Evolutionary conservation across 2,888 invertebrate genomes (phyloP).

Genomic region (Candidula unifasciata): DNA sequence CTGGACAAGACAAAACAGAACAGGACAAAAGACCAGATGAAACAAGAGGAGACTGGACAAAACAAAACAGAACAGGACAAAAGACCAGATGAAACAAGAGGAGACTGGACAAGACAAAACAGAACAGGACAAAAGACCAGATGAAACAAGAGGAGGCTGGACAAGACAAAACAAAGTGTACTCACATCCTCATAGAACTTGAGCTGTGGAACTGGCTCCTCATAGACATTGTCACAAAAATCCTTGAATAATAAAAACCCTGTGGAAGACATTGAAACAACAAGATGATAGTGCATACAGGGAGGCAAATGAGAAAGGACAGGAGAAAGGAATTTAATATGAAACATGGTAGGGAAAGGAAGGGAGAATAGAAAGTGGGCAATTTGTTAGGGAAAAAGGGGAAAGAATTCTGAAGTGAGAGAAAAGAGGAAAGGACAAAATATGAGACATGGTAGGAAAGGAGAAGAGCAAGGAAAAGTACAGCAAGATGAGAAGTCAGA

Average conservation of each 20-base stretch:
- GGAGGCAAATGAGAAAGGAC: background rate
- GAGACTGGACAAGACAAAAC: background rate
- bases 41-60: background rate
- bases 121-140: background rate
- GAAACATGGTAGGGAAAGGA: background rate
- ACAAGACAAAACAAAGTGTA: conserved; percentile 6
- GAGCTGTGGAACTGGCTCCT: conserved; percentile 97
- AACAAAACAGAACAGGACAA: background rate
- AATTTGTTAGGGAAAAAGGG: background rate
- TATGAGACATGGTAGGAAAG: too few relatives aligned
- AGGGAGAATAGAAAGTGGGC: background rate
- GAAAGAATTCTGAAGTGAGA: background rate
- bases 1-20: background rate
- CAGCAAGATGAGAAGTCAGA: too few relatives aligned
- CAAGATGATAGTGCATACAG: background rate
- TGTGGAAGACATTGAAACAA: conserved; percentile 77
- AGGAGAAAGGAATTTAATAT: background rate
- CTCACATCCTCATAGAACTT: conserved; percentile 99
- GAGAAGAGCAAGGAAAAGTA: too few relatives aligned
- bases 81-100: too few relatives aligned
- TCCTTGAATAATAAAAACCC: conserved; percentile 99
- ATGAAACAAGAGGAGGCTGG: too few relatives aligned
- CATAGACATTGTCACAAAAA: conserved; percentile 97
- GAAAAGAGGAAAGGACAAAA: background rate
- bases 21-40: background rate